Conservation (phyloP, 2,113 vertebrate genomes). For the Coptodon rendalli region DNA sequence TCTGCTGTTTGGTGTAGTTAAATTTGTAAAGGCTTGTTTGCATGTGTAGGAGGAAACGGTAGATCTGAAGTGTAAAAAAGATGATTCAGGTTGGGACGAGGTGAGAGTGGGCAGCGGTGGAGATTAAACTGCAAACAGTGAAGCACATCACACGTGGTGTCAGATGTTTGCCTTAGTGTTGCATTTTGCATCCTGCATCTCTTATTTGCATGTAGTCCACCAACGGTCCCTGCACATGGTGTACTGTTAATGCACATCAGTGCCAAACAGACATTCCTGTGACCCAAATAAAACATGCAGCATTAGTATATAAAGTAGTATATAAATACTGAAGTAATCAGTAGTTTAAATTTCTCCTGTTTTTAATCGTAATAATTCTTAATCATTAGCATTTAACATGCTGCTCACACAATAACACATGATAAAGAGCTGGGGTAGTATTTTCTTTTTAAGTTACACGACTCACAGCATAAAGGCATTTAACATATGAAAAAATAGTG, state of each 20-base stretch:
- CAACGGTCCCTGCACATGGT: background rate
- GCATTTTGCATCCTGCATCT: background rate
- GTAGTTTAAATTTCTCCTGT: background rate
- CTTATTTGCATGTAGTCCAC: background rate
- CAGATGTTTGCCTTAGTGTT: background rate
- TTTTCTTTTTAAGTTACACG: background rate
- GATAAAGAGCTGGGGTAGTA: background rate
- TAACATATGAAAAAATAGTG: background rate
- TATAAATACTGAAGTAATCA: background rate
- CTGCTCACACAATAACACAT: background rate
- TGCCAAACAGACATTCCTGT: background rate
- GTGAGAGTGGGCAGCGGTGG: background rate
- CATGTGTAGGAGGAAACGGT: background rate
- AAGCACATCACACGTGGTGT: background rate
- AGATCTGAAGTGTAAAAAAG: conserved; percentile 7
- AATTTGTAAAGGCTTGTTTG: background rate
- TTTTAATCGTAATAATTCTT: background rate
- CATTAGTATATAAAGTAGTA: background rate
- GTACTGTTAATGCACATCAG: background rate
- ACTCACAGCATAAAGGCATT: background rate
- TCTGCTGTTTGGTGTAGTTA: background rate
- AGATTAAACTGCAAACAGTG: background rate
- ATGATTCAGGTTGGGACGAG: conserved; percentile 1
- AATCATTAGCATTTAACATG: background rate
- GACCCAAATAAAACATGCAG: background rate